Evolutionary conservation across 1,140 invertebrate species (phyloP).

Genomic region (Rhagoletis zephyria): DNA sequence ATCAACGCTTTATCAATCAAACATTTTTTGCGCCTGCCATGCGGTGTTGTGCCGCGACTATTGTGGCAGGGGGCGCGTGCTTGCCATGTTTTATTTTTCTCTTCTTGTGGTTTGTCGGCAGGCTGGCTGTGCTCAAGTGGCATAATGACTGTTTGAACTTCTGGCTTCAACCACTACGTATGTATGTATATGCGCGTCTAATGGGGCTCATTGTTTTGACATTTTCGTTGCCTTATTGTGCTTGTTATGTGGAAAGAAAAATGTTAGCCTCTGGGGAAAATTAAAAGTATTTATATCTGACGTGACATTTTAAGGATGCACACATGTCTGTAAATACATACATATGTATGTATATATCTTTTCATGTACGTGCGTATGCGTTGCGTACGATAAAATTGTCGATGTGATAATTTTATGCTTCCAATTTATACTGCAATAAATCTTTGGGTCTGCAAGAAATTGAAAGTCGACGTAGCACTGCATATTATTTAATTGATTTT

Average conservation of each 20-base stretch:
- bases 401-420: no score
- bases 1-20: constrained; percentile 48
- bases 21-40: background rate
- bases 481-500: no score
- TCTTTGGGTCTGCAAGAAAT: no score
- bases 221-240: background rate
- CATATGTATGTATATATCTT: no score
- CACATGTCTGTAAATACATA: background rate
- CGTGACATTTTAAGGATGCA: constrained; percentile 26
- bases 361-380: no score
- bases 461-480: no score
- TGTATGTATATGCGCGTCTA: background rate
- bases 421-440: no score
- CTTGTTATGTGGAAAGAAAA: background rate
- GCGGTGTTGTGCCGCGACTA: background rate
- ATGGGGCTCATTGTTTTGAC: constrained; percentile 41
- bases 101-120: constrained; percentile 18
- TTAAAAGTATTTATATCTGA: constrained; percentile 13
- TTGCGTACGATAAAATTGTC: no score
- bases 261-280: background rate
- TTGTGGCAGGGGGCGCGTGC: constrained; percentile 8
- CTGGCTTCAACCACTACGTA: background rate
- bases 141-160: constrained; percentile 15
- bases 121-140: background rate
- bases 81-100: background rate